Base-by-base conservation (phyloP, 2,113 vertebrate species). In the Brienomyrus longianalis region DNA sequence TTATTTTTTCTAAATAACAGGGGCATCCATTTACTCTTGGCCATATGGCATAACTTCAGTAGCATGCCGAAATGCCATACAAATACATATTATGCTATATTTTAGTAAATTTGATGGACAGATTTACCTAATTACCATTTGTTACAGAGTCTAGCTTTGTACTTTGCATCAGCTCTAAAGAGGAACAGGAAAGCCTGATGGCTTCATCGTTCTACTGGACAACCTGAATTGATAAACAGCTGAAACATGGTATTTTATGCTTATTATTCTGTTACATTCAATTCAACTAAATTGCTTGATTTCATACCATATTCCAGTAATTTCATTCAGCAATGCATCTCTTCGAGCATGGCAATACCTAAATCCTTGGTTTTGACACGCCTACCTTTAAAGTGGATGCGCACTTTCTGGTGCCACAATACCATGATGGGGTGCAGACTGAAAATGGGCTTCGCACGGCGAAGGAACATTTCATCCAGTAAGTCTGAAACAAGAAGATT, bases 221-320 rank as follows among this genome's bases (percentile, higher is more conserved):
- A 23, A 88, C 89, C 50, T 87, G 89, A 56, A 48, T 39, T 10
- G 84, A 66, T 77, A 90, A 51, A 54, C 77, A 89, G 88, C 89
- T 89, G 90, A 83, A 91, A 88, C 90, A 88, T 48, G 89, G 83
- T 90, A 89, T 89, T 90, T 54, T 88, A 77, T 88, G 74, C 74
- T 84, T 91, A 92, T 91, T 90, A 90, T 91, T 88, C 84, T 50
- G 77, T 88, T 48, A 4, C 85, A 90, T 85, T 92, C 62, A 89
- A 90, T 93, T 91, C 70, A 89, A 59, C 87, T 90, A 92, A 93
- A 93, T 92, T 91, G 91, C 90, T 88, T 93, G 90, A 93, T 93
- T 92, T 92, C 91, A 43, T 88, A 91, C 89, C 80, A 90, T 89
- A 88, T 90, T 86, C 88, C 83, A 47, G 51, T 92, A 88, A 92